phyloP scores from a whole-genome alignment of 2,888 invertebrate species.

The Aplocera efformata region DNA sequence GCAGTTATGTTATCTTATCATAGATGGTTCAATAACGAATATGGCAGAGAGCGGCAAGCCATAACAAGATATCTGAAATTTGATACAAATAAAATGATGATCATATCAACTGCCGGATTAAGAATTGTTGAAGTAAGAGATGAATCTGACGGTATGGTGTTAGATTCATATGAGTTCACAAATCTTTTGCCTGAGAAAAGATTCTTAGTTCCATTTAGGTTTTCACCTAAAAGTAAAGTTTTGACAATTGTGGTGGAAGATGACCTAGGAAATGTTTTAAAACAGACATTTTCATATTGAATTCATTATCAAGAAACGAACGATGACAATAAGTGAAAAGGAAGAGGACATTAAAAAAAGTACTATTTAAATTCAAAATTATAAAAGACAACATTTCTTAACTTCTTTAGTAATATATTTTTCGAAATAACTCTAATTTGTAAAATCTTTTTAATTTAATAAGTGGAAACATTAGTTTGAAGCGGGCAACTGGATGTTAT shows the following conservation, averaged over 20 bases:
- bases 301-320: slow-evolving; percentile 35
- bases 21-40: slow-evolving; percentile 80
- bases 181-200: slow-evolving; percentile 79
- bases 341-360: slow-evolving; percentile 19
- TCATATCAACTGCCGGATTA: slow-evolving; percentile 82
- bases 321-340: slow-evolving; percentile 58
- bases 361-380: background rate
- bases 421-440: too few species aligned
- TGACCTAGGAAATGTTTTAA: slow-evolving; percentile 84
- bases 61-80: slow-evolving; percentile 76
- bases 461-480: slow-evolving; percentile 10
- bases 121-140: slow-evolving; percentile 84
- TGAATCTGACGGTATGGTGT: slow-evolving; percentile 80
- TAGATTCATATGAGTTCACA: slow-evolving; percentile 83
- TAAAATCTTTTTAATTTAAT: too few species aligned
- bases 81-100: slow-evolving; percentile 80
- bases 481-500: slow-evolving; percentile 38
- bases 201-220: slow-evolving; percentile 78
- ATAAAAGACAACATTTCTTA: slow-evolving; percentile 3
- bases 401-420: background rate
- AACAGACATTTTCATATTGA: slow-evolving; percentile 81
- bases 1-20: slow-evolving; percentile 84
- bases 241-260: slow-evolving; percentile 84
- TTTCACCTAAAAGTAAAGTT: slow-evolving; percentile 69
- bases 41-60: slow-evolving; percentile 76